Evolutionary conservation across 2,113 vertebrate species (phyloP).

Genomic region (Micronycteris hirsuta): DNA sequence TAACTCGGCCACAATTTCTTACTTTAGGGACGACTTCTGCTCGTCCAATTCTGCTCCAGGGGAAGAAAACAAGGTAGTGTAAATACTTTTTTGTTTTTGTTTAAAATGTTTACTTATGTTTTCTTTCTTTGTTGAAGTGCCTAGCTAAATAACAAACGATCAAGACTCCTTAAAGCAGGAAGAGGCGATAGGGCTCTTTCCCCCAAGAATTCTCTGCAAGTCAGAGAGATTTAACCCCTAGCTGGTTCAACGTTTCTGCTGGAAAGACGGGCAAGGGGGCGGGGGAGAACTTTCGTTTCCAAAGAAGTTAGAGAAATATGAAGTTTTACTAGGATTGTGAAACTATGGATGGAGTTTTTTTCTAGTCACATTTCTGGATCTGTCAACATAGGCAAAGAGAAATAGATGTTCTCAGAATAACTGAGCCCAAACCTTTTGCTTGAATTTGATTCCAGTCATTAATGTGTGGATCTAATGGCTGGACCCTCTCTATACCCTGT

Average conservation of each 20-base stretch:
- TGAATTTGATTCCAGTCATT: neutral
- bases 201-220: neutral
- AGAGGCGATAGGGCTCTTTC: neutral
- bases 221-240: neutral
- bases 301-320: neutral
- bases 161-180: neutral
- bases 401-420: neutral
- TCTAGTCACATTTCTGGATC: neutral
- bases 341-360: neutral
- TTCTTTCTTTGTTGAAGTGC: neutral
- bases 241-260: neutral
- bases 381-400: neutral
- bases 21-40: neutral
- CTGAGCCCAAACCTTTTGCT: neutral
- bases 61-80: constrained; percentile 55
- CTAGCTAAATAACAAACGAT: neutral
- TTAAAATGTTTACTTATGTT: constrained; percentile 7
- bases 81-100: constrained; percentile 13
- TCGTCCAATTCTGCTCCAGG: neutral
- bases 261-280: neutral
- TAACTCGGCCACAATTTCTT: constrained; percentile 3
- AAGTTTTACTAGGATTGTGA: neutral
- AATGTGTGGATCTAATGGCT: neutral
- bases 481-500: rapidly evolving
- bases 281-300: neutral